Conservation (phyloP, 2,888 invertebrate species). For the Cantharis flavilabris region DNA sequence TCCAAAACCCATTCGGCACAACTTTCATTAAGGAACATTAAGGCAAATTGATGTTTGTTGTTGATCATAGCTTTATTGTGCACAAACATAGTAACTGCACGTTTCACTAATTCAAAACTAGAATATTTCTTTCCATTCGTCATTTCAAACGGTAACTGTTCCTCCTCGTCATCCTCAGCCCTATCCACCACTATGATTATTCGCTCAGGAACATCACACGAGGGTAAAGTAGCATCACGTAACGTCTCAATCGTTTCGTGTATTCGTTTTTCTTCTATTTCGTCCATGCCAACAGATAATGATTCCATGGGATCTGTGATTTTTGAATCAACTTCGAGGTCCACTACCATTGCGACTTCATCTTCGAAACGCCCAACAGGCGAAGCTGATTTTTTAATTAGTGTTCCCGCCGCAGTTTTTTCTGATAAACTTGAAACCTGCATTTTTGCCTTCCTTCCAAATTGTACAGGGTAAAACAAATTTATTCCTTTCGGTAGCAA, state of each 20-base stretch:
- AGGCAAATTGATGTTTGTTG: conserved; percentile 65
- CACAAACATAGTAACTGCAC: conserved; percentile 66
- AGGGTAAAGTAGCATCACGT: conserved; percentile 58
- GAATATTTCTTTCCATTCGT: conserved; percentile 61
- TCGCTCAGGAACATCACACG: conserved; percentile 64
- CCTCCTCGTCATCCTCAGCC: conserved; percentile 60
- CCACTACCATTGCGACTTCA: neutral
- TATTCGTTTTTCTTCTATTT: neutral
- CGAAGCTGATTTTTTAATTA: neutral
- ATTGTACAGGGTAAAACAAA: neutral
- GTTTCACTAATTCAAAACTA: conserved; percentile 66
- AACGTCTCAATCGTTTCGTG: conserved; percentile 20
- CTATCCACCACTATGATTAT: conserved; percentile 68
- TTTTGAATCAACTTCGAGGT: neutral
- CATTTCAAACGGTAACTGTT: conserved; percentile 58
- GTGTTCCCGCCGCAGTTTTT: neutral
- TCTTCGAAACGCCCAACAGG: neutral
- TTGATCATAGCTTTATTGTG: conserved; percentile 66
- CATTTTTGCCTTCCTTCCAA: neutral
- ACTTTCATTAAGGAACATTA: conserved; percentile 62
- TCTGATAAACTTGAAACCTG: neutral
- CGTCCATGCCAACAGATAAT: neutral
- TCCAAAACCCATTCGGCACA: conserved; percentile 62
- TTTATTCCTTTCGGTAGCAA: neutral
- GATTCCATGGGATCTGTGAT: neutral